Base-by-base conservation (phyloP, 2,888 invertebrate genomes). In the Reticulitermes lucifugus region DNA sequence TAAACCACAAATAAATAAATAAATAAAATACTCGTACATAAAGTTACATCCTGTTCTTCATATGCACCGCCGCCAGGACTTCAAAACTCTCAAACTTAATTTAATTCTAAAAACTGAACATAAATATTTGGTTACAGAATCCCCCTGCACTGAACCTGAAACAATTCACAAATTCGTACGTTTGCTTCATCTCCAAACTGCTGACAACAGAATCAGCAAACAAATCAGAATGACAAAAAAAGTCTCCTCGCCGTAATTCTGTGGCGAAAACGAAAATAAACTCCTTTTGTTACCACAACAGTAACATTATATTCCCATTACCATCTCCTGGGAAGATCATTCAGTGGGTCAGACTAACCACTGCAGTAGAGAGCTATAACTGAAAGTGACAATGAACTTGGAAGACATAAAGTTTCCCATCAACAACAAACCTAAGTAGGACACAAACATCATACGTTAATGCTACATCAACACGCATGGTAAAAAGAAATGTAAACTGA, bases 361-460 rank as follows among this genome's bases (percentile, higher is more conserved):
- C 12, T 25, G 2, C 5, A 55, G 18, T 55, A 18, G 55, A 55
- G 18, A 18, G 55, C 18, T 55, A 18, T 41, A 73, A 73, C 60
- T 60, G 2, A 12, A 35, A 80, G 51, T 60, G 80, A 80, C 80
- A 80, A 80, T 80, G 80, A 80, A 80, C 80, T 80, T 80, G 80
- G 60, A 60, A 29, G 35, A 22, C 35, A 14, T 25, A 25, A 18
- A 29, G 51, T 12, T 80, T 80, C 60, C 80, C 80, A 79, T 25
- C 80, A 80, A 80, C 59, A 79, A 25, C 46, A 25, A 21, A 35
- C 51, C 12, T 18, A 80, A 80, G 80, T 80, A 80, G 80, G 80
- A 60, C 80, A 29, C 55, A 46, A 25, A 29, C 75, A 43, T 12
- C 18, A 77, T 4, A 77, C 18, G 4, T 18, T 55, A 65, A 65